Base-by-base conservation (phyloP, 2,888 invertebrate species). In the Leptinotarsa rubiginosa region DNA sequence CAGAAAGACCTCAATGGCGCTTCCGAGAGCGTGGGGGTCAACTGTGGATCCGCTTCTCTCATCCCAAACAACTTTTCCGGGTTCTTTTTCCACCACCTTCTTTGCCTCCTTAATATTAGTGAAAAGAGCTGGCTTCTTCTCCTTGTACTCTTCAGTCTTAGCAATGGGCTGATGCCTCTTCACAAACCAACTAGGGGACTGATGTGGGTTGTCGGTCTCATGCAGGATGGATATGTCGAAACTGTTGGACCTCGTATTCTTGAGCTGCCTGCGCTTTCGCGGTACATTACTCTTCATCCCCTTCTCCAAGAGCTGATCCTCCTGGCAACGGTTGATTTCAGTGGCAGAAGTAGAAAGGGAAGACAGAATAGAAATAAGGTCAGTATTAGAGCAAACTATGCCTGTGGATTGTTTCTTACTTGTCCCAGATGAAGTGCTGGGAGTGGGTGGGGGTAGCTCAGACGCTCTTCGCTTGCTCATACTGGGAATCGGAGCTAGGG, bases 1-100 rank as follows among this genome's bases (percentile, higher is more conserved):
- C 52, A 96, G 88, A 84, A 95, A 95, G 47, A 94, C 95, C 88
- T 96, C 95, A 79, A 96, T 95, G 47, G 95, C 96, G 84, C 92
- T 95, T 31, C 96, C 96, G 50, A 96, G 89, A 0, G 94, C 92
- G 83, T 94, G 93, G 1, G 95, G 93, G 85, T 96, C 95, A 4
- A 94, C 93, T 54, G 95, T 91, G 0, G 95, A 93, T 7, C 94
- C 94, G 59, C 93, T 92, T n/a, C 91, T 90, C 68, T 91, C 92
- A 82, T 94, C 95, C 94, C 94, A 94, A 1, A 94, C 88, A 31
- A 94, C 93, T 74, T 92, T 92, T 59, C 82, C 75, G 81, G 83
- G 83, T 59, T 86, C 87, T 62, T 83, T 84, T 72, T 83, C 82
- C 2, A 85, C 81, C n/a, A 84, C 80, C 31, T 80, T 82, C 56